Base-by-base conservation (phyloP, 2,113 vertebrate species). In the Triplophysa dalaica region DNA sequence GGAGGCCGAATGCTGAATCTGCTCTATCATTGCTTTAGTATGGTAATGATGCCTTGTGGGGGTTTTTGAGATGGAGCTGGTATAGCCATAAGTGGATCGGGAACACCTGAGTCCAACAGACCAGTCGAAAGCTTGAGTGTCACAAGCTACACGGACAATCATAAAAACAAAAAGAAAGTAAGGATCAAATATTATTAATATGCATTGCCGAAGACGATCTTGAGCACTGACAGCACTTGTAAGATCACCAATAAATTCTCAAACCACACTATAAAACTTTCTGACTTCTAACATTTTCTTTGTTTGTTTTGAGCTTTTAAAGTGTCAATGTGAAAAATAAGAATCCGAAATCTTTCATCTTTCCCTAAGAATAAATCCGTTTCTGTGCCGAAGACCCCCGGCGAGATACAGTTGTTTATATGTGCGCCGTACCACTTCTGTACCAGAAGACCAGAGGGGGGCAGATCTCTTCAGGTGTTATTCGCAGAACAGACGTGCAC, bases 1-100 rank as follows among this genome's bases (percentile, higher is more conserved):
- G 54, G 54, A 73, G 54, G 33, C 11, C 29, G 48, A 70, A 80
- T 60, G 41, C 61, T 14, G 48, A 70, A 58, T 22, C 17, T 54
- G 68, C 61, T 68, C 45, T 61, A 19, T 77, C 70, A 81, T 68
- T 45, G 74, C 69, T 72, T 78, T 72, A 78, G n/a, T 64, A 82
- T 72, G 76, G 52, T 66, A 61, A 82, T 79, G 21, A 67, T 70
- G 61, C 45, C 68, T 77, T 75, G 21, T 58, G 52, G 29, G 66
- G 75, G 21, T 24, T 38, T 24, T 67, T n/a, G 24, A 62, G 48
- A 16, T 77, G 29, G 48, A 67, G 62, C 52, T 61, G 21, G 48
- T 63, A 12, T 63, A 22, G 61, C 13, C 29, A 2, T 63, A 70
- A 76, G 45, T 72, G 66, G 70, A 66, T 83, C 69, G 58, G 50